Evolutionary conservation across 2,797 vertebrate genomes (phyloP).

Genomic region (Takifugu ocellatus): DNA sequence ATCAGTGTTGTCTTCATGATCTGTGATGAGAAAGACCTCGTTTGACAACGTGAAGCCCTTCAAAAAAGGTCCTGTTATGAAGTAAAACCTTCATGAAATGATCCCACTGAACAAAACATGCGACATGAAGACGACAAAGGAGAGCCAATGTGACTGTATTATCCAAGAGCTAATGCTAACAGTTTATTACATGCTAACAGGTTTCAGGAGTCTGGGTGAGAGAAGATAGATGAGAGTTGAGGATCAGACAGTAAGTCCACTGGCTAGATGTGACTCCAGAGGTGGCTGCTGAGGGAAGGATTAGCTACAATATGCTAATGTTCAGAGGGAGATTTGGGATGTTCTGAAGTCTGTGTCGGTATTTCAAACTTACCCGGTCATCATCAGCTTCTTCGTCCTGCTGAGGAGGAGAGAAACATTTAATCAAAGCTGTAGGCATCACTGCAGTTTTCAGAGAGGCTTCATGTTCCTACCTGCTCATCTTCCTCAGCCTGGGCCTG

Average conservation of each 20-base stretch:
- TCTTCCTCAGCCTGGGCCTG: constrained; percentile 57
- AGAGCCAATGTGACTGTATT: too few species aligned
- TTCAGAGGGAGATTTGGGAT: neutral
- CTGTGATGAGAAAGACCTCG: neutral
- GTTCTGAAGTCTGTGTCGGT: neutral
- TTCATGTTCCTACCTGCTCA: constrained; percentile 61
- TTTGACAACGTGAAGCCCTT: too few species aligned
- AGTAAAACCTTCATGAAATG: too few species aligned
- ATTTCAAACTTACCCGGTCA: constrained; percentile 51
- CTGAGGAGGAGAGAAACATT: constrained; percentile 11
- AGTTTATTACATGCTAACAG: neutral
- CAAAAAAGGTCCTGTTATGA: too few species aligned
- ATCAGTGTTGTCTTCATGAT: constrained; percentile 16
- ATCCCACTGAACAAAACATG: too few species aligned
- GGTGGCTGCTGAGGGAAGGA: too few species aligned
- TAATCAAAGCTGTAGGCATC: neutral
- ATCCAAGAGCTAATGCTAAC: too few species aligned
- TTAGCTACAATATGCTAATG: too few species aligned
- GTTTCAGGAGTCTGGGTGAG: neutral
- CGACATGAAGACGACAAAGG: too few species aligned
- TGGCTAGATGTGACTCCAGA: neutral
- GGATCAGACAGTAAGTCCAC: neutral
- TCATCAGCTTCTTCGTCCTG: constrained; percentile 53
- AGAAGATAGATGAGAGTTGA: neutral
- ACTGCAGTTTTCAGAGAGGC: neutral